A percentile compares a stretch with the other conserved stretches of the same genome.
These are phyloP conservation scores for Hystrix cristata DNA, from an alignment of 2,113 vertebrate genomes.

Conservation along the genomic window DNA sequence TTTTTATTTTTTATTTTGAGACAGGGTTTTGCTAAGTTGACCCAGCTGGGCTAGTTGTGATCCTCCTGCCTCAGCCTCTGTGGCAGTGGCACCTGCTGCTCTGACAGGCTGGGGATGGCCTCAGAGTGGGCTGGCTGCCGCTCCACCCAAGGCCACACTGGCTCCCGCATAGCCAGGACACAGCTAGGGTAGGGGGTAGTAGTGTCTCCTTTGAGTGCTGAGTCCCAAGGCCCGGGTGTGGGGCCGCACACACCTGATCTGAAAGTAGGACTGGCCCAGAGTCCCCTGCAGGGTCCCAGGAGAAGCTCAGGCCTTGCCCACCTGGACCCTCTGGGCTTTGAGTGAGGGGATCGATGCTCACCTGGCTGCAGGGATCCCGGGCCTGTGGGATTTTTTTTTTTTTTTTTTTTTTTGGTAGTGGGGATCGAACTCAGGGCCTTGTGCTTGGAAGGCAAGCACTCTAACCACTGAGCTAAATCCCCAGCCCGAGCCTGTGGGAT, in stretches of 20 bases:
- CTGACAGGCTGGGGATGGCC: accelerated
- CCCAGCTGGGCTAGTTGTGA: no score
- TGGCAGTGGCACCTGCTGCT: not conserved
- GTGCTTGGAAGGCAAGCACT: no score
- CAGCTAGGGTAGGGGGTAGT: not conserved
- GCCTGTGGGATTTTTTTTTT: no score
- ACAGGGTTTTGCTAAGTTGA: not conserved
- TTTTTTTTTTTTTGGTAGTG: no score
- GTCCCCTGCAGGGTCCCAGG: not conserved
- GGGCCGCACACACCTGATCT: not conserved
- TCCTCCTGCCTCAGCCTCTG: not conserved
- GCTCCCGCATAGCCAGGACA: not conserved
- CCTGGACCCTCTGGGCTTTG: not conserved
- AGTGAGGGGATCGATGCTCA: not conserved
- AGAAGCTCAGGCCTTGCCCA: not conserved
- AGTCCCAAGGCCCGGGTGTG: not conserved
- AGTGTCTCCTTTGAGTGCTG: not conserved
- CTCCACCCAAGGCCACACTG: not conserved
- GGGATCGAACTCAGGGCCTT: no score
- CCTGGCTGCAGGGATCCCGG: not conserved
- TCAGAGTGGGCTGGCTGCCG: not conserved
- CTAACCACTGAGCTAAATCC: no score
- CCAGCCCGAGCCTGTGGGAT: accelerated
- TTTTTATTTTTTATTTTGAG: not conserved
- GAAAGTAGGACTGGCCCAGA: not conserved